A percentile compares a stretch with the other conserved stretches of the same genome.
Evolutionary conservation across 2,888 invertebrate genomes (phyloP).

Genomic region (Dimorphilus gyrociliatus): DNA sequence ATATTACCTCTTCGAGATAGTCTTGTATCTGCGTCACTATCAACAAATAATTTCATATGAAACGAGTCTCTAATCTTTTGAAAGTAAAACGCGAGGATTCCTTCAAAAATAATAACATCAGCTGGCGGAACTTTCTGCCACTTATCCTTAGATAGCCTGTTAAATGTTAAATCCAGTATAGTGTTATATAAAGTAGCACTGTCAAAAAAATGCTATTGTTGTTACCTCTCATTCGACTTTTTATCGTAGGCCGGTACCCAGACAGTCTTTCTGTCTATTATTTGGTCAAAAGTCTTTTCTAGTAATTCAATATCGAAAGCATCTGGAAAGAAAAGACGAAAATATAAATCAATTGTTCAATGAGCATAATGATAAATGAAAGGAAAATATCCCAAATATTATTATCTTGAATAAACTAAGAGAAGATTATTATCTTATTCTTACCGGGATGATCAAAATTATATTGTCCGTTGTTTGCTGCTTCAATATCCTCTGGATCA

Average conservation of each 20-base stretch:
- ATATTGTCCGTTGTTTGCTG: conserved; percentile 66
- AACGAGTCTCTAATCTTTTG: conserved; percentile 81
- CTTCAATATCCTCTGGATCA: conserved; percentile 56
- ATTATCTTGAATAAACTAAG: background rate
- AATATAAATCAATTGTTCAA: background rate
- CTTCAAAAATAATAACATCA: conserved; percentile 91
- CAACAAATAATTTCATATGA: conserved; percentile 98
- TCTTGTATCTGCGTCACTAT: conserved; percentile 94
- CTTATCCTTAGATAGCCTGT: conserved; percentile 12
- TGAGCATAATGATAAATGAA: background rate
- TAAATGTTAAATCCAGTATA: background rate
- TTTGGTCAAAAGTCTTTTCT: conserved; percentile 57
- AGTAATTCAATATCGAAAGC: conserved; percentile 82
- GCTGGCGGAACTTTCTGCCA: conserved; percentile 69
- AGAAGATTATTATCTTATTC: conserved; percentile 6
- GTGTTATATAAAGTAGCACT: background rate
- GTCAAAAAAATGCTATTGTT: conserved; percentile 6
- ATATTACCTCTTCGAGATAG: conserved; percentile 72
- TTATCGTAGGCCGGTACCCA: conserved; percentile 87
- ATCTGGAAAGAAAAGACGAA: conserved; percentile 42
- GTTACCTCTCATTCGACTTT: conserved; percentile 68
- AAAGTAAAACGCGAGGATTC: conserved; percentile 93
- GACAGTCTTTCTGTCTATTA: conserved; percentile 68
- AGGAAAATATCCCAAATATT: background rate
- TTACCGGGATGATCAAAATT: conserved; percentile 90